These are phyloP conservation scores for Odontamblyopus rebecca DNA, from an alignment of 2,797 vertebrate genomes.

Conservation along the genomic window DNA sequence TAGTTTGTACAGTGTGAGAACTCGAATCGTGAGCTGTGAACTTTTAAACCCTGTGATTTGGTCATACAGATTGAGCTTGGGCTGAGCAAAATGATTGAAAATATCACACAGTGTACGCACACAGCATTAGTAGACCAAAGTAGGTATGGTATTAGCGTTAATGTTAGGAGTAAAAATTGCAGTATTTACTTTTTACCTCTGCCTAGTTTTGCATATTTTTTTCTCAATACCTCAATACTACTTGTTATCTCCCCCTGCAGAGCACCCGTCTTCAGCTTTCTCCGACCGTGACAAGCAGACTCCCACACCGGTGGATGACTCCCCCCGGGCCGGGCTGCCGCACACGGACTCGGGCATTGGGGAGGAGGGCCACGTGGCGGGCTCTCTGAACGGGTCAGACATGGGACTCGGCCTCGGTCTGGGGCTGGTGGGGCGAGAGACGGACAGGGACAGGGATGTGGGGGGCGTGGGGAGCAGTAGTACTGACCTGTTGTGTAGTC, in stretches of 20 bases:
- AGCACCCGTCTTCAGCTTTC: slow-evolving; percentile 87
- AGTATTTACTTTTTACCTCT: neutral
- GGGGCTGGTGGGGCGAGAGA: slow-evolving; percentile 70
- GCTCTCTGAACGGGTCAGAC: slow-evolving; percentile 90
- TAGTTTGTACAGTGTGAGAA: too few relatives aligned
- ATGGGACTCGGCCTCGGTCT: slow-evolving; percentile 79
- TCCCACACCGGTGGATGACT: slow-evolving; percentile 87
- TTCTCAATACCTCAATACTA: neutral
- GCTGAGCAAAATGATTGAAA: too few relatives aligned
- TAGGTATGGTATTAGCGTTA: neutral
- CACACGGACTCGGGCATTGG: slow-evolving; percentile 98
- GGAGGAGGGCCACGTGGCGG: slow-evolving; percentile 89
- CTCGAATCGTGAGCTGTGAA: too few relatives aligned
- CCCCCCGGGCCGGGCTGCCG: slow-evolving; percentile 88
- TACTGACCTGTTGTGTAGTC: slow-evolving; percentile 91
- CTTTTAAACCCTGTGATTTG: too few relatives aligned
- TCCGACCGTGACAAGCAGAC: slow-evolving; percentile 87
- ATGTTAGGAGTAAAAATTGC: neutral
- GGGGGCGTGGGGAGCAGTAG: slow-evolving; percentile 80
- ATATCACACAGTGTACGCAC: too few relatives aligned
- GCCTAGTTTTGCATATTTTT: neutral
- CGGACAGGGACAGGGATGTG: slow-evolving; percentile 67
- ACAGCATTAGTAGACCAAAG: neutral
- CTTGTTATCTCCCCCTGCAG: slow-evolving; percentile 60
- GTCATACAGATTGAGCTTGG: too few relatives aligned